phyloP scores from a whole-genome alignment of 2,888 invertebrate genomes.

The Nasonia oneida region DNA sequence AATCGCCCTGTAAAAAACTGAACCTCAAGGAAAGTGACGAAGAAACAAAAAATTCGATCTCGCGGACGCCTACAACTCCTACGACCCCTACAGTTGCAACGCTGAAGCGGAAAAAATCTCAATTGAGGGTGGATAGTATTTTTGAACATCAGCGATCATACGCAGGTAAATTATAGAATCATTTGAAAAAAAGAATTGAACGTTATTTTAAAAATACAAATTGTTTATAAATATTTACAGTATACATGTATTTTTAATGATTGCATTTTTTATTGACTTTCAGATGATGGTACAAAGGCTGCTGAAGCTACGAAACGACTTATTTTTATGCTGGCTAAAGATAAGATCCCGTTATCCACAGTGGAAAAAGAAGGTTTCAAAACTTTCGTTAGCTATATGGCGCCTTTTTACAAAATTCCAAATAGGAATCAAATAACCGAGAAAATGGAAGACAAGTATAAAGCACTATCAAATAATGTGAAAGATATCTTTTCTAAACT shows the following conservation, averaged over 20 bases:
- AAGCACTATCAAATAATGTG: background rate
- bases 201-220: background rate
- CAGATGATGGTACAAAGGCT: background rate
- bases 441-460: too few species aligned
- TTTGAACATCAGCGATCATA: background rate
- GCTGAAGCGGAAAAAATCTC: too few species aligned
- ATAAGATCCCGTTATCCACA: background rate
- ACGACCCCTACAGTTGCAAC: too few species aligned
- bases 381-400: background rate
- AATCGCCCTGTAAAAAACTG: background rate
- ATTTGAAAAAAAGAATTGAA: background rate
- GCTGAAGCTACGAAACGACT: background rate
- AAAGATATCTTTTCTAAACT: background rate
- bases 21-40: background rate
- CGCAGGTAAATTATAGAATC: too few species aligned
- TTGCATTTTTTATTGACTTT: background rate
- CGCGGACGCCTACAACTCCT: too few species aligned
- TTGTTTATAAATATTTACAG: too few species aligned
- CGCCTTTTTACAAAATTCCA: conserved; percentile 12
- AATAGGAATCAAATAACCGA: too few species aligned
- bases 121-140: background rate
- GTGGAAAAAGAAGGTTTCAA: conserved; percentile 5
- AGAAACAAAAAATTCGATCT: background rate
- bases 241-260: too few species aligned
- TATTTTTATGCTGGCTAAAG: background rate